Conservation (phyloP, 2,113 vertebrate genomes). For the Prolemur simus region DNA sequence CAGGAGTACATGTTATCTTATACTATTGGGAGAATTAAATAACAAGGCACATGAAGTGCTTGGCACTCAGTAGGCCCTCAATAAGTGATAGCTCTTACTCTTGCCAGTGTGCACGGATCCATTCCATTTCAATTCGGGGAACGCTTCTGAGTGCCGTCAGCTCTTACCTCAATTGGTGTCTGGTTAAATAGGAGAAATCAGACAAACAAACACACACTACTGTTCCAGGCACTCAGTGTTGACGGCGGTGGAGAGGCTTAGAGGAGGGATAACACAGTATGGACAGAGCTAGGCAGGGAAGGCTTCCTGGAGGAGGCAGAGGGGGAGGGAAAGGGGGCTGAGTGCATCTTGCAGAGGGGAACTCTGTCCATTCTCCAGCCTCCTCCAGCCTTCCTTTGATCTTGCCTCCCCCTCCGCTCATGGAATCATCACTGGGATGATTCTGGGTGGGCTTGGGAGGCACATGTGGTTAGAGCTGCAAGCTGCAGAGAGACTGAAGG, state of each 20-base stretch:
- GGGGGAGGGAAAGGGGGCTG: neutral
- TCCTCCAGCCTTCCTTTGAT: neutral
- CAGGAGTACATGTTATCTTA: neutral
- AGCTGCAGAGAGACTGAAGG: constrained; percentile 87
- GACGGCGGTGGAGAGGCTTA: neutral
- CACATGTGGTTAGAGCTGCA: constrained; percentile 60
- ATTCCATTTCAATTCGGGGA: neutral
- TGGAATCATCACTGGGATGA: fast-evolving
- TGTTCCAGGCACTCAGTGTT: neutral
- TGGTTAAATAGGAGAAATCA: neutral
- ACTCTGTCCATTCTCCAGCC: neutral
- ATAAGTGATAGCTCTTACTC: neutral
- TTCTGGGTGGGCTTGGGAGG: neutral
- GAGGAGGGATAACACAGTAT: neutral
- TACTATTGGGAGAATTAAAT: neutral
- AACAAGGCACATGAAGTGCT: neutral
- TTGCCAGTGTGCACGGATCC: neutral
- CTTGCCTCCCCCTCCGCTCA: neutral
- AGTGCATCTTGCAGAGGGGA: neutral
- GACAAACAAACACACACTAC: neutral
- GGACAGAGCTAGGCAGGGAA: neutral
- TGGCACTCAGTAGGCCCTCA: neutral
- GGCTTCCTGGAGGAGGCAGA: neutral
- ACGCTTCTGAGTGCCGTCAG: neutral
- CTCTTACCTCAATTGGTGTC: neutral